Percentiles rank a stretch among this genome's conserved stretches.
These are phyloP conservation scores for Cacoxenus indagator DNA, from an alignment of 2,888 invertebrate genomes.

Conservation along the genomic window DNA sequence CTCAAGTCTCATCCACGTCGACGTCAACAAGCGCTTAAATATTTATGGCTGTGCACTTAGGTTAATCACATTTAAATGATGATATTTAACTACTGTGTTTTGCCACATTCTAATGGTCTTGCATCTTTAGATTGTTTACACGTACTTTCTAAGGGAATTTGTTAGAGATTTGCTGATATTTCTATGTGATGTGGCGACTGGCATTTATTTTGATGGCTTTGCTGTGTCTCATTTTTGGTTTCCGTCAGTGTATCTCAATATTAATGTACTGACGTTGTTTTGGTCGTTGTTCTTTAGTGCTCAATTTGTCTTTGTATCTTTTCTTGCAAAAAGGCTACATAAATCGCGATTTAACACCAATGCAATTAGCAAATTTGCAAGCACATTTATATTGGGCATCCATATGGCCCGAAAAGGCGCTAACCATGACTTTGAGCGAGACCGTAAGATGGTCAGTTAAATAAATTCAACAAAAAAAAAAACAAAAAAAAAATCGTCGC, in stretches of 20 bases:
- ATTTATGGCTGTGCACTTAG: slow-evolving; percentile 64
- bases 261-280: no score
- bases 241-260: no score
- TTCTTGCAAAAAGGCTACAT: neutral
- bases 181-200: slow-evolving; percentile 39
- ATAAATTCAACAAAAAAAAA: slow-evolving; percentile 12
- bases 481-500: no score
- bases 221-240: slow-evolving; percentile 44
- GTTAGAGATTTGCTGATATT: slow-evolving; percentile 1
- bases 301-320: neutral
- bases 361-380: slow-evolving; percentile 16
- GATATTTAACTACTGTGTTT: slow-evolving; percentile 41
- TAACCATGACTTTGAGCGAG: slow-evolving; percentile 4
- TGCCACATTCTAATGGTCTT: slow-evolving; percentile 51
- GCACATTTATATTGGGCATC: neutral
- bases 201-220: slow-evolving; percentile 42
- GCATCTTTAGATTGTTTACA: slow-evolving; percentile 23
- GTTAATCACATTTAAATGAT: slow-evolving; percentile 59
- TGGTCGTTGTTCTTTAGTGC: neutral
- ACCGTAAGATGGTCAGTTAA: slow-evolving; percentile 1
- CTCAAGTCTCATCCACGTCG: slow-evolving; percentile 19
- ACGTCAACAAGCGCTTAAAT: slow-evolving; percentile 50
- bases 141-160: no score
- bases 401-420: neutral
- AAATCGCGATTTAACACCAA: neutral